A percentile compares a stretch with the other conserved stretches of the same genome.
Evolutionary conservation across 2,113 vertebrate species (phyloP).

Genomic region (cat (Felis catus)): F.catus_Fca126_mat1.0 CM031420.1:62021501-62022000

Average conservation of each 20-base stretch:
- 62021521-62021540: neutral
- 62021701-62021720: neutral
- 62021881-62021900: neutral
- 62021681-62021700: neutral
- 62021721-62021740: neutral
- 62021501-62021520: neutral
- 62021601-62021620: neutral
- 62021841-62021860: neutral
- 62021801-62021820: neutral
- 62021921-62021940: neutral
- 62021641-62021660: neutral
- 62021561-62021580: neutral
- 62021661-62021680: neutral
- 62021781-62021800: neutral
- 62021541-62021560: slow-evolving; percentile 25
- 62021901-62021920: neutral
- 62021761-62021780: neutral
- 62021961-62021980: neutral
- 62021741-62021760: neutral
- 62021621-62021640: neutral
- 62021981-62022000: neutral
- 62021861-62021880: neutral
- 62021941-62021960: neutral
- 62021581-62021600: neutral
- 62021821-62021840: neutral